Evolutionary conservation across 2,888 invertebrate genomes (phyloP), one percentile per base, ranked within the genome.

Genomic region (Camponotus fellah): DNA sequence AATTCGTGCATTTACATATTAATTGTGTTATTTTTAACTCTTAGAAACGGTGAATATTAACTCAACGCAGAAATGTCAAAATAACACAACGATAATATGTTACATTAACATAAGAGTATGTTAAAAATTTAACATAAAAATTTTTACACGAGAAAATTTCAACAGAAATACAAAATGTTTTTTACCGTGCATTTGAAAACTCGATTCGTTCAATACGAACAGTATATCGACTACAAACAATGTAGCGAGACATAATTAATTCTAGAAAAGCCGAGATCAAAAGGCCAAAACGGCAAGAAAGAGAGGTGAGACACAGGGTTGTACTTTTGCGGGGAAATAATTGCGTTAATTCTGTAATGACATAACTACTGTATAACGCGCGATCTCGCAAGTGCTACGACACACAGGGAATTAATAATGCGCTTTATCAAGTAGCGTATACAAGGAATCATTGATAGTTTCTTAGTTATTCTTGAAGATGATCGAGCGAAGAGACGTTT

Each of bases 381-480:
- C 43, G 14, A 3, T 3, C 43, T 43, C 49, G 34, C 34, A n/a
- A 34, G 17, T 49, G 21, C 17, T 21, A 10, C 37, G 46, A 64
- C 64, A 49, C 75, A 76, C 34, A 76, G 21, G 46, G 46, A 76
- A 76, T 76, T 49, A 17, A 34, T 76, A 65, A 76, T 65, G 26
- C 1, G 12, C 12, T 14, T 46, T 34, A 4, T 34, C 64, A n/a
- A 49, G 46, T 46, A 14, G 4, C n/a, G 34, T 65, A 49, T 49
- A 49, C 49, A 49, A 76, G 34, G 46, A 76, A 76, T 62, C 14
- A 62, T 75, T 62, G 46, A 62, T 49, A 76, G 49, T 26, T 26
- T 43, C 46, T 75, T 75, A 64, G 14, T 75, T 53, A 21, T 75
- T 75, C 6, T 17, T 65, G 46, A 76, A 64, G 65, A 64, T 76